Percentiles rank a stretch among this genome's conserved stretches.
Conservation (phyloP, 2,888 invertebrate genomes). For the Eueremaeus valkanovi region DNA sequence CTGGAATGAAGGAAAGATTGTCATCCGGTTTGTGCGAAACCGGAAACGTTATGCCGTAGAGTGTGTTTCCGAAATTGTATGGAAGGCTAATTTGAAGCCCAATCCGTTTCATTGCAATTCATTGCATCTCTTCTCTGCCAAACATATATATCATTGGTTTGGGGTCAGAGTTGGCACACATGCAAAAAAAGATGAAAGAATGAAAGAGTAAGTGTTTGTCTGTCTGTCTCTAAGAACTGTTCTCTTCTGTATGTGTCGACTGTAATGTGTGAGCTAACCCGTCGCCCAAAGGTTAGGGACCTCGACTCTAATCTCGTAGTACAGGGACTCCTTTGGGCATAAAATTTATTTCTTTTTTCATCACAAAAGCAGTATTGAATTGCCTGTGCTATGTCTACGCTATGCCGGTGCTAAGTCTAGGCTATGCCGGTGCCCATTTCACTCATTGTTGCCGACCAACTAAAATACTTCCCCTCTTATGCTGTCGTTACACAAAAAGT, state of each 20-base stretch:
- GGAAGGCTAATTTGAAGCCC: slow-evolving; percentile 15
- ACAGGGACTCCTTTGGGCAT: slow-evolving; percentile 16
- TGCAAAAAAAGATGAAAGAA: not conserved
- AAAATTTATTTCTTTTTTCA: slow-evolving; percentile 24
- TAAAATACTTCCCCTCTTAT: too few relatives aligned
- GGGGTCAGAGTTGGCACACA: slow-evolving; percentile 9
- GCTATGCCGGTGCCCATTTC: too few relatives aligned
- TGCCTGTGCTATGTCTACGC: slow-evolving; percentile 1
- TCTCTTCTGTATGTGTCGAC: not conserved
- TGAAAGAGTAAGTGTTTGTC: slow-evolving; percentile 21
- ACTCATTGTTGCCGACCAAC: too few relatives aligned
- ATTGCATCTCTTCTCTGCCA: not conserved
- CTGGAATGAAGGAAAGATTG: slow-evolving; percentile 11
- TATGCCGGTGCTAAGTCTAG: too few relatives aligned
- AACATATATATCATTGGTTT: slow-evolving; percentile 7
- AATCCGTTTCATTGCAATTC: slow-evolving; percentile 5
- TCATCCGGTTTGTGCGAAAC: slow-evolving; percentile 17
- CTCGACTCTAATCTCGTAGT: not conserved
- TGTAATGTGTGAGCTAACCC: not conserved
- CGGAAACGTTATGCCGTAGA: slow-evolving; percentile 21
- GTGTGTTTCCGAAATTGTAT: slow-evolving; percentile 6
- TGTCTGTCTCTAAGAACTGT: not conserved
- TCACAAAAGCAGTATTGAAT: slow-evolving; percentile 15
- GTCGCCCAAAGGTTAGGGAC: slow-evolving; percentile 19
- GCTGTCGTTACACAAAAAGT: too few relatives aligned